Conservation (phyloP, 2,113 vertebrate genomes). For the Odontophorus gujanensis region DNA sequence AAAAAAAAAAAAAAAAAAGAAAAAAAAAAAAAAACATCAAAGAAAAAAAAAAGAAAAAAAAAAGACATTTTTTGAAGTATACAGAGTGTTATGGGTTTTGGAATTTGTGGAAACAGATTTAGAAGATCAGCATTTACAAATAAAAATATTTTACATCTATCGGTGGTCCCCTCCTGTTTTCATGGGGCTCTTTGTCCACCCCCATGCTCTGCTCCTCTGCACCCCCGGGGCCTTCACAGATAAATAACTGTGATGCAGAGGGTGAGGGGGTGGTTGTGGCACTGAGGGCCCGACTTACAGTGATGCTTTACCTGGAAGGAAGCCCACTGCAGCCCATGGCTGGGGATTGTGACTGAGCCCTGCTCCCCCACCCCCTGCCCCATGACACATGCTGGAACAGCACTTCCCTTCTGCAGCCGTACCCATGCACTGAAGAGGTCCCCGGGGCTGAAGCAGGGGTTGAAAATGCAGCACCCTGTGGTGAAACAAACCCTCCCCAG, state of each 20-base stretch:
- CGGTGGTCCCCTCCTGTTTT: not conserved
- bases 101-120: slow-evolving; percentile 98
- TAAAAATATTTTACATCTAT: slow-evolving; percentile 99
- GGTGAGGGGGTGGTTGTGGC: too few species aligned
- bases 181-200: not conserved
- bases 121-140: slow-evolving; percentile 98
- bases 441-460: not conserved
- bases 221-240: too few species aligned
- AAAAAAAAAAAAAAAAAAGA: not conserved
- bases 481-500: not conserved
- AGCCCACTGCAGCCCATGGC: accelerated
- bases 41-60: slow-evolving; percentile 64
- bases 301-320: too few species aligned
- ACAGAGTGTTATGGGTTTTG: slow-evolving; percentile 95
- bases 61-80: slow-evolving; percentile 87
- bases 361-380: not conserved
- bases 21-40: slow-evolving; percentile 55
- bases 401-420: not conserved
- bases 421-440: not conserved
- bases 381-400: not conserved
- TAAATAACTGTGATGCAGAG: too few species aligned
- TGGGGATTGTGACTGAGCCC: not conserved
- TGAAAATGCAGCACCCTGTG: not conserved
- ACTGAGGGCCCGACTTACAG: too few species aligned
- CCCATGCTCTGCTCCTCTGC: too few species aligned